Base-by-base conservation (phyloP, 2,113 vertebrate species). In the Cisticola juncidis region DNA sequence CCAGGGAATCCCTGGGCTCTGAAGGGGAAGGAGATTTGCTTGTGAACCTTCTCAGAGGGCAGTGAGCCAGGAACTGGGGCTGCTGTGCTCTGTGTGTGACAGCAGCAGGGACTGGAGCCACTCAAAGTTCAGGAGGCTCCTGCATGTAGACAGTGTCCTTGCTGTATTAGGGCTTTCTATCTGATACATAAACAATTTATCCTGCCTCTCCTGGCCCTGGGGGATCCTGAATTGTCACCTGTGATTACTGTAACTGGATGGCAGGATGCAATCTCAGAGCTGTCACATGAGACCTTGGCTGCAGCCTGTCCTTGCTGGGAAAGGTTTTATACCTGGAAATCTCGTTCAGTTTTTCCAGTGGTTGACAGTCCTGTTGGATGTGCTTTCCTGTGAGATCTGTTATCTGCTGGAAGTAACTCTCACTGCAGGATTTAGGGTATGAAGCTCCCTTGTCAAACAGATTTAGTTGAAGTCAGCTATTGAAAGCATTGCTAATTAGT, bases 401-500 rank as follows among this genome's bases (percentile, higher is more conserved):
- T 92, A 83, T 36, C 84, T 69, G 81, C 76, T 94, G 69, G 88
- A 94, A 90, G 88, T 71, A 84, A 61, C 86, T 92, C 95, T 90
- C 66, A 26, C 72, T 47, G 85, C 64, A 94, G 72, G 86, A 92
- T 93, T 97, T 97, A 81, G 42, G 19, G 57, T 79, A 42, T 61
- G 92, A 95, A 96, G 57, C 64, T 95, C 90, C 40, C 81, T 95
- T n/a, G 60, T 97, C 95, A 94, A 94, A 84, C 79, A 90, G 86
- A 85, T 87, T 79, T 74, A 90, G 83, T 89, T 92, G 47, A 91
- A 94, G 91, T 88, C 84, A 73, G 80, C 86, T 93, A 93, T 95
- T 92, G 91, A 92, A 94, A 96, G 93, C 94, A 61, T 54, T 95
- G 88, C 94, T 97, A 97, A 97, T 97, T 96, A 97, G 90, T 96